Conservation (phyloP, 1,140 invertebrate species). For the Antheraea mylitta region DNA sequence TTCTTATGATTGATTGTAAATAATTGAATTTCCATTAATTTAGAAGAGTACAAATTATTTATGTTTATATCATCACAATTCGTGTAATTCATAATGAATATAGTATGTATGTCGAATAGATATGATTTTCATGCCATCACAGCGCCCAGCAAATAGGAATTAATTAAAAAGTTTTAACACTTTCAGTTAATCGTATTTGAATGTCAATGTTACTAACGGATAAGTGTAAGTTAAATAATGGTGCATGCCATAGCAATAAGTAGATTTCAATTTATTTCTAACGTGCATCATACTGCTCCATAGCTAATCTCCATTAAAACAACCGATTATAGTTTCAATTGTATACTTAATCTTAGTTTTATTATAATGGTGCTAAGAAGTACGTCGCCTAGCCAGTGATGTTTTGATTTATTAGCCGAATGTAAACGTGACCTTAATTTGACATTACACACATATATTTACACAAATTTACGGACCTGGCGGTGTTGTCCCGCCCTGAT, state of each 20-base stretch:
- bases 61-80: conserved; percentile 42
- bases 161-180: neutral
- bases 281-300: conserved; percentile 10
- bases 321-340: conserved; percentile 39
- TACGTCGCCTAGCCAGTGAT: conserved; percentile 47
- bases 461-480: no score
- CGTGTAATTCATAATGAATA: neutral
- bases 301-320: conserved; percentile 33
- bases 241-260: conserved; percentile 73
- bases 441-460: no score
- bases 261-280: conserved; percentile 38
- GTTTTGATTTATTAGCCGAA: conserved; percentile 21
- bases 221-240: conserved; percentile 39
- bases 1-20: conserved; percentile 50
- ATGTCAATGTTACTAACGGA: conserved; percentile 6
- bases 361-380: conserved; percentile 60
- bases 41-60: conserved; percentile 76
- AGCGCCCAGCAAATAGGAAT: neutral
- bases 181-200: conserved; percentile 1
- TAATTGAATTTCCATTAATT: conserved; percentile 66
- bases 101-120: neutral
- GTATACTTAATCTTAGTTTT: conserved; percentile 29
- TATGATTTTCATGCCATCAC: neutral
- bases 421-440: neutral
- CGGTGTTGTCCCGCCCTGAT: no score